These are phyloP conservation scores for Odontocolon sp. DNA, from an alignment of 2,888 invertebrate species.

Conservation along the genomic window DNA sequence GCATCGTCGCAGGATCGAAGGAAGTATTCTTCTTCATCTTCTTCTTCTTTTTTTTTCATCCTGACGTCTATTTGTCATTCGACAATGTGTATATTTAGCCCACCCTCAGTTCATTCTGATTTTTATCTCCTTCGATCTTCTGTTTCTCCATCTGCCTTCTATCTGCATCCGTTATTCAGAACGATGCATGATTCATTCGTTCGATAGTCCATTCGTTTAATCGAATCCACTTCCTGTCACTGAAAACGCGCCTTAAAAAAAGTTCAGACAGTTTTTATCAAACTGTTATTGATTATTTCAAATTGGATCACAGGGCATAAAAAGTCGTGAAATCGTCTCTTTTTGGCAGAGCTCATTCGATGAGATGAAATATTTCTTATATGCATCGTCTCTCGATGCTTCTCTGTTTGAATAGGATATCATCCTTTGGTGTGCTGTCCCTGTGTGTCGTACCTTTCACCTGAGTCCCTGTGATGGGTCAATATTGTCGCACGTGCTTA, in stretches of 20 bases:
- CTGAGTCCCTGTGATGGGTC: slow-evolving; percentile 46
- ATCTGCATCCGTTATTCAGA: slow-evolving; percentile 32
- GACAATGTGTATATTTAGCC: slow-evolving; percentile 49
- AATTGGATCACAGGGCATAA: no score
- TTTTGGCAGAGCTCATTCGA: not conserved
- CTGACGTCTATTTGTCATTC: slow-evolving; percentile 62
- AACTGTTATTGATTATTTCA: no score
- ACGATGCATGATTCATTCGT: slow-evolving; percentile 22
- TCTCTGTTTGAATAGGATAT: slow-evolving; percentile 48
- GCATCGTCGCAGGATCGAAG: not conserved
- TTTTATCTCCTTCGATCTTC: slow-evolving; percentile 37
- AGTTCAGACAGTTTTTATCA: no score
- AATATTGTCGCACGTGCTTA: slow-evolving; percentile 69
- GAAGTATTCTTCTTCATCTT: slow-evolving; percentile 6
- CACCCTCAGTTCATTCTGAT: slow-evolving; percentile 40
- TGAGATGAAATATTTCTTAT: slow-evolving; percentile 5
- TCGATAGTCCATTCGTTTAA: slow-evolving; percentile 25
- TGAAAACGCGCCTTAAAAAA: no score
- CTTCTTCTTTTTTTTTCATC: not conserved
- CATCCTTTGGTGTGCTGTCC: not conserved
- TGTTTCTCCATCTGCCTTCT: slow-evolving; percentile 17
- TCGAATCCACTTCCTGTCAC: slow-evolving; percentile 1
- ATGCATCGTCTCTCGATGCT: not conserved
- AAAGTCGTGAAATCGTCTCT: no score
- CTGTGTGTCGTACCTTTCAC: slow-evolving; percentile 2